Evolutionary conservation across 2,113 vertebrate species (phyloP), one percentile per base, ranked within the genome.

Genomic region (Rhinoderma darwinii): DNA sequence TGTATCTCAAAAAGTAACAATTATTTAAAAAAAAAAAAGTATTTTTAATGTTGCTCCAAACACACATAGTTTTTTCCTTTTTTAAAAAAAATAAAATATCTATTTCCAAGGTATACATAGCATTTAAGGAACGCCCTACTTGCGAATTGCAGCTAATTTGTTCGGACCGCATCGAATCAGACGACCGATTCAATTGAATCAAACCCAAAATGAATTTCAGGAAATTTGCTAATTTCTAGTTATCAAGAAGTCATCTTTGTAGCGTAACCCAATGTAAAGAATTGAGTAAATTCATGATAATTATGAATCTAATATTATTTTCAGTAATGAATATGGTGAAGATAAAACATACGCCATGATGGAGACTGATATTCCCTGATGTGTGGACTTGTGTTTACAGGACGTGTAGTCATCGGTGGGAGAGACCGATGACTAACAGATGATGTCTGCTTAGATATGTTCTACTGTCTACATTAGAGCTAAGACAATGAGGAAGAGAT

Each of bases 401-500:
- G 78, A 81, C 59, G 27, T 81, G 22, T 18, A 11, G 56, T 50
- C n/a, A 61, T 15, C 25, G 5, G 17, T 32, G 54, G 22, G 54
- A 63, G 10, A 61, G 54, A 63, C 14, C 0, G 37, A 37, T 81
- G 78, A 81, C 78, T 63, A 59, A 81, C 25, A 51, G 50, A 54
- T 59, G 47, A 80, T 43, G 37, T 81, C 54, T 63, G 54, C 50
- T 81, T 43, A 61, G 37, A 43, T 81, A 61, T 61, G 35, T 81
- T 61, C 35, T 32, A 41, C 78, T 51, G 37, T 39, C 35, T n/a
- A 81, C 22, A 59, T 5, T 75, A 44, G 39, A 59, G n/a, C 5
- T 59, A 41, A 41, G 77, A 39, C 54, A 59, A 41, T 81, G 35
- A 81, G 35, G 77, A 63, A 43, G 78, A 63, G 54, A 81, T 81